Conservation (phyloP, 2,888 invertebrate species). For the Cepaea hortensis region DNA sequence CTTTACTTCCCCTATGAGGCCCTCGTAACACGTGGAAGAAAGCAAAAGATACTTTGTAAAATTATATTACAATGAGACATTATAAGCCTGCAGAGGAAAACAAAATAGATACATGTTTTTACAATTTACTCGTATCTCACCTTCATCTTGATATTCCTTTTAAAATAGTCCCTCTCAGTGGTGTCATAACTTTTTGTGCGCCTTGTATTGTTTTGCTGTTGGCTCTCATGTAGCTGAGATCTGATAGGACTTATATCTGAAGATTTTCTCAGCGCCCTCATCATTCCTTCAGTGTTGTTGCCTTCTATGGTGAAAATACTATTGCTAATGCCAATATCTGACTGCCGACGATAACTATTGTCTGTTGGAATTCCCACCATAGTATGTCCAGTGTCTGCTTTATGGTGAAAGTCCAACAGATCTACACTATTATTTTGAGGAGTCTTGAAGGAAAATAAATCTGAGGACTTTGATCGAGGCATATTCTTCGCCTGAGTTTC, state of each 20-base stretch:
- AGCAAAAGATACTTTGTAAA: background rate
- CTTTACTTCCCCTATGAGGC: too few species aligned
- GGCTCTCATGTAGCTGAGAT: background rate
- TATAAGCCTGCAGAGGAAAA: background rate
- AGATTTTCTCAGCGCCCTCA: constrained; percentile 25
- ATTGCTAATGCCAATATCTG: background rate
- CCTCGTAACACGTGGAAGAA: too few species aligned
- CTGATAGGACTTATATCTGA: constrained; percentile 35
- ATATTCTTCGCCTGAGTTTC: background rate
- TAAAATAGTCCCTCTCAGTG: constrained; percentile 54
- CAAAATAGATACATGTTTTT: background rate
- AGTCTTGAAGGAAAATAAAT: background rate
- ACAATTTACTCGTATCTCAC: background rate
- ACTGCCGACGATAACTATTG: background rate
- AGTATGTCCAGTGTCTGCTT: constrained; percentile 17
- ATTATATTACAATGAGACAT: background rate
- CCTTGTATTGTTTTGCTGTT: constrained; percentile 40
- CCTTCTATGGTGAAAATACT: constrained; percentile 23
- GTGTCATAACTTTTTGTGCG: constrained; percentile 40
- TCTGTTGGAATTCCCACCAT: background rate
- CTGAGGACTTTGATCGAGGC: background rate
- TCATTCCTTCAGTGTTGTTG: constrained; percentile 3
- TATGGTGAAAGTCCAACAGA: background rate
- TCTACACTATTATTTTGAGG: background rate
- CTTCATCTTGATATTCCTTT: constrained; percentile 55